A percentile compares a stretch with the other conserved stretches of the same genome.
Evolutionary conservation across 2,113 vertebrate genomes (phyloP).

Genomic region (Neofelis nebulosa): DNA sequence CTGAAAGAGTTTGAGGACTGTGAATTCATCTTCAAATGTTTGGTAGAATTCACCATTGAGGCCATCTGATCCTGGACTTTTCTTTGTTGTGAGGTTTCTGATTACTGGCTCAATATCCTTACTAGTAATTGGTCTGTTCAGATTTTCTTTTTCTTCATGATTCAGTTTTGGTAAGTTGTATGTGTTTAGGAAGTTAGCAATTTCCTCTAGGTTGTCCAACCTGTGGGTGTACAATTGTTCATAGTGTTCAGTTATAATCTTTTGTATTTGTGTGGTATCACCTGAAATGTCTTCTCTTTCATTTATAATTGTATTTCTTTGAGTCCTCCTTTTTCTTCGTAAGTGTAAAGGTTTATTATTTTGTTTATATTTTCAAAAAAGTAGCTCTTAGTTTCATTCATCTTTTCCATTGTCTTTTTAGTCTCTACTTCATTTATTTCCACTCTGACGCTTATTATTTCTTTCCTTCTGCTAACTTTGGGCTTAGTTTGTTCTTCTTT

Average conservation of each 20-base stretch:
- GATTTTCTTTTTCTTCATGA: background rate
- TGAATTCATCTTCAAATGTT: background rate
- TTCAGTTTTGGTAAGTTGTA: background rate
- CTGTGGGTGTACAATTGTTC: background rate
- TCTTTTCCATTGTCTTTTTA: background rate
- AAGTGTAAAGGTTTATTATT: background rate
- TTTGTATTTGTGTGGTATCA: background rate
- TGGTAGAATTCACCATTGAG: background rate
- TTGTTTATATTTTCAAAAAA: background rate
- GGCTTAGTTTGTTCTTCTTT: background rate
- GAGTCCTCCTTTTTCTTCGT: background rate
- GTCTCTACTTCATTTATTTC: background rate
- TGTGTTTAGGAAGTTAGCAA: background rate
- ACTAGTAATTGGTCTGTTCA: background rate
- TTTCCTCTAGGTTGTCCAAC: background rate
- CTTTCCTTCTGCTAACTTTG: background rate
- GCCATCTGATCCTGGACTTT: background rate
- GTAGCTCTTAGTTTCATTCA: background rate
- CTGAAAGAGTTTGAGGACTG: background rate
- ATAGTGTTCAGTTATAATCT: background rate
- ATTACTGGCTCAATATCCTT: background rate
- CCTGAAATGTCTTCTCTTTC: background rate
- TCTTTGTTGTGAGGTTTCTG: background rate
- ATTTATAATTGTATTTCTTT: background rate
- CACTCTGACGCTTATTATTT: background rate